phyloP scores from a whole-genome alignment of 2,113 vertebrate species.

The Machaerirhynchus nigripectus region DNA sequence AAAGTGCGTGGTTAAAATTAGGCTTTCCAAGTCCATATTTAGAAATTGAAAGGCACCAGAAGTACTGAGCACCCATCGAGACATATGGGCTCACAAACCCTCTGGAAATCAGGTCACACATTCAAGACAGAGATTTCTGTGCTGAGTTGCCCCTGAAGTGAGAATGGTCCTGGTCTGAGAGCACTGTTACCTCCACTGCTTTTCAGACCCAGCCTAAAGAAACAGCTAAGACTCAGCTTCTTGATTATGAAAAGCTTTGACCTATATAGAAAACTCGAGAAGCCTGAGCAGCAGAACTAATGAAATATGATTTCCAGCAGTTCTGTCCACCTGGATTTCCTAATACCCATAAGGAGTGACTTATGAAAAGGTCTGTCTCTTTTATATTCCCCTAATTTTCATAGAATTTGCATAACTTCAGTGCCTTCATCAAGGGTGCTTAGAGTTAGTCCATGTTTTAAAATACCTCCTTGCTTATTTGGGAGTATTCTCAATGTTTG shows the following conservation, averaged over 20 bases:
- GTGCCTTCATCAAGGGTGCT: background rate
- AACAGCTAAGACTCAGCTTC: background rate
- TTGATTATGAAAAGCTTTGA: slow-evolving; percentile 5
- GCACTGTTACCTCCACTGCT: too few species aligned
- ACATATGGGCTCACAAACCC: background rate
- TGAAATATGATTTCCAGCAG: background rate
- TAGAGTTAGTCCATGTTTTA: background rate
- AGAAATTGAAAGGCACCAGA: slow-evolving; percentile 37
- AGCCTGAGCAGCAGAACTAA: slow-evolving; percentile 10
- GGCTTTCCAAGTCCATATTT: slow-evolving; percentile 29
- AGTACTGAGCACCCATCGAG: slow-evolving; percentile 30
- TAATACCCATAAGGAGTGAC: background rate
- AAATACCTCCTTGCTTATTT: background rate
- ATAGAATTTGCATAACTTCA: background rate
- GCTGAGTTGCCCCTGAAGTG: background rate
- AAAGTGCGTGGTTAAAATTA: slow-evolving; percentile 59
- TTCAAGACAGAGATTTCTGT: background rate
- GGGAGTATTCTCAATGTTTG: background rate
- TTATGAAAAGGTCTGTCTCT: background rate
- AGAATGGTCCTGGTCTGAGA: background rate
- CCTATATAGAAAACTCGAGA: slow-evolving; percentile 8
- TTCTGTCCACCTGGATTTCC: background rate
- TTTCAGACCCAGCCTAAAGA: background rate
- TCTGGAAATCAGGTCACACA: slow-evolving; percentile 6
- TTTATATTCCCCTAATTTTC: background rate